Base-by-base conservation (phyloP, 2,797 vertebrate genomes). In the Hydrophis major region DNA sequence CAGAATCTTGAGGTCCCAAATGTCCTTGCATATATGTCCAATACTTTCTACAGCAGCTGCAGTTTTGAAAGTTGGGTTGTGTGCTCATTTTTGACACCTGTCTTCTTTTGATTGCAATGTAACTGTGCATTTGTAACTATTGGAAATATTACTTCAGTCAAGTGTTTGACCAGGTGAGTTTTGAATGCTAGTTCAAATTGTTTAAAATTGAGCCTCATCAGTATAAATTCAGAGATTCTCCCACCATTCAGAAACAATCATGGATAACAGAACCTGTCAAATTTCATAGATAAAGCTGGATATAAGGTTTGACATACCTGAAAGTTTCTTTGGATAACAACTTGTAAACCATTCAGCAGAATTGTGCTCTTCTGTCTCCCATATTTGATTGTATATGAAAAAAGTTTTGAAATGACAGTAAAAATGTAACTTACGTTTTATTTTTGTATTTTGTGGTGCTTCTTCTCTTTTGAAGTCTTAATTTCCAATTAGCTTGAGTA, bases 51-150 rank as follows among this genome's bases (percentile, higher is more conserved):
- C 95, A 95, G 96, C 96, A 97, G 96, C 96, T 94, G 94, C 95
- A 97, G 28, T 96, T 93, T 95, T 97, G 95, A 97, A 96, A 94
- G 95, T 93, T 96, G 94, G 94, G 94, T 93, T 96, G 94, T 97
- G 93, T 96, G 93, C 92, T 96, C 88, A 95, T 92, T 96, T 96
- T 96, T 53, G 90, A 93, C 92, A 95, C 92, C 86, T 63, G 89
- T 86, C 87, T 86, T 14, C n/a, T 94, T 95, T 96, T 87, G 60
- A 95, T 94, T 92, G 92, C 95, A 95, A 96, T 95, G 93, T 94
- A 94, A 93, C 56, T 92, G 93, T 95, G 94, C 10, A 89, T 0
- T 94, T 96, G 92, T 96, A 94, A 94, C 93, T 93, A 93, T 95
- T 96, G 95, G 95, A 94, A 47, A 66, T 94, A n/a, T 93, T 53